A percentile compares a stretch with the other conserved stretches of the same genome.
Evolutionary conservation across 2,113 vertebrate genomes (phyloP).

Genomic region (Climacteris rufus): DNA sequence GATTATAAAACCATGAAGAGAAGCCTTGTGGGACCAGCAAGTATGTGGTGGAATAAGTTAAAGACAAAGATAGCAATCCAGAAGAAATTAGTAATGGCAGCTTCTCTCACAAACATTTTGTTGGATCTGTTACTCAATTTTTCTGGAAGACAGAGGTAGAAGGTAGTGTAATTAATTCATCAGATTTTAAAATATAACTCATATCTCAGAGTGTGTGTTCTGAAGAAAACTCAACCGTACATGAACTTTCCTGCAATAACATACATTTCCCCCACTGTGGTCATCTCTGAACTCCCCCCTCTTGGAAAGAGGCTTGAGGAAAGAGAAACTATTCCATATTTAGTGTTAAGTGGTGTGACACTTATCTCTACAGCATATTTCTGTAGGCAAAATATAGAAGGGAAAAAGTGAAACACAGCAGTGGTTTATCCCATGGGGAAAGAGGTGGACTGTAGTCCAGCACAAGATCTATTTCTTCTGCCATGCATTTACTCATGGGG

Average conservation of each 20-base stretch:
- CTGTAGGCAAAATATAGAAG: neutral
- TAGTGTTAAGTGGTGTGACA: neutral
- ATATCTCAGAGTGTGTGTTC: neutral
- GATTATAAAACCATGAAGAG: neutral
- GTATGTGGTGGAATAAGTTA: neutral
- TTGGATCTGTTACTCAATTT: neutral
- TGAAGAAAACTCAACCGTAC: neutral
- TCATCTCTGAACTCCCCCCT: neutral
- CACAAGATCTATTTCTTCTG: neutral
- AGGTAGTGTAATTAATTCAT: neutral
- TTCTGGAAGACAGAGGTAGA: neutral
- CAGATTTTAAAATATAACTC: neutral
- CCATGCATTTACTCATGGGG: neutral
- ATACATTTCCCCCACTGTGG: fast-evolving
- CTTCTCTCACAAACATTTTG: neutral
- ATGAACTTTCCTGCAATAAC: neutral
- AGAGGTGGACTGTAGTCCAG: neutral
- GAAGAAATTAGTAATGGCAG: neutral
- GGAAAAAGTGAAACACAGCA: neutral
- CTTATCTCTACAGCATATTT: neutral
- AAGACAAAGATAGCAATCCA: neutral
- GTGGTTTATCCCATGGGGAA: neutral
- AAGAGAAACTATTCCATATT: neutral
- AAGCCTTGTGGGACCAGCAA: neutral
- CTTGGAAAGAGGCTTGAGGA: neutral